Evolutionary conservation across 2,113 vertebrate species (phyloP).

Genomic region (Stictonetta naevosa): DNA sequence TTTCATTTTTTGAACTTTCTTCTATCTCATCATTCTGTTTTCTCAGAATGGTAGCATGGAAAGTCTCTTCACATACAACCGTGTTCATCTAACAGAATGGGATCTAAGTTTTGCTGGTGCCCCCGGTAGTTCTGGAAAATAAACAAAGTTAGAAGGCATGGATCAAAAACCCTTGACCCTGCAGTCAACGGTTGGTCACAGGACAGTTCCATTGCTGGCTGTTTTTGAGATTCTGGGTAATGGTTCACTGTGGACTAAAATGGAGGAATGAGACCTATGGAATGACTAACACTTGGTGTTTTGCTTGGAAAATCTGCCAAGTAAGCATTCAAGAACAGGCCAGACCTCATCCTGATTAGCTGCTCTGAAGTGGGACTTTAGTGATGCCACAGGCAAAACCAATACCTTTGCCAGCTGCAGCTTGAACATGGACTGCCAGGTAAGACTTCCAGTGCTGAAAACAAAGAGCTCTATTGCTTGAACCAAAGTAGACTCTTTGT

Average conservation of each 20-base stretch:
- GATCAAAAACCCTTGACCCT: neutral
- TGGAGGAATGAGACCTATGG: neutral
- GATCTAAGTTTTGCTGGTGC: neutral
- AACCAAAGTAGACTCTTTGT: neutral
- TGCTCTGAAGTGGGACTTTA: neutral
- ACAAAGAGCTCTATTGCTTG: neutral
- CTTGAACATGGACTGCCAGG: neutral
- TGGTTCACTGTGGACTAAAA: conserved; percentile 7
- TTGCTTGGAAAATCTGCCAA: conserved; percentile 34
- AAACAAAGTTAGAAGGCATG: neutral
- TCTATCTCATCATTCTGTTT: neutral
- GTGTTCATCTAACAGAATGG: neutral
- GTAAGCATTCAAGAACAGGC: neutral
- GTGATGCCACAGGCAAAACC: neutral
- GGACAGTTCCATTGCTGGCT: neutral
- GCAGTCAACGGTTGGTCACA: neutral
- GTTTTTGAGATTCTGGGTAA: neutral
- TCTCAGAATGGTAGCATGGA: neutral
- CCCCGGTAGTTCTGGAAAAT: neutral
- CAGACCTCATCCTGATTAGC: neutral
- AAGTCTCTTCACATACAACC: neutral
- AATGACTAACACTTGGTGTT: conserved; percentile 36
- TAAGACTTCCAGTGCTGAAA: neutral
- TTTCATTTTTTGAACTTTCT: neutral
- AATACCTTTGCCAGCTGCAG: neutral